phyloP scores from a whole-genome alignment of 2,797 vertebrate genomes.

The Novumbra hubbsi region DNA sequence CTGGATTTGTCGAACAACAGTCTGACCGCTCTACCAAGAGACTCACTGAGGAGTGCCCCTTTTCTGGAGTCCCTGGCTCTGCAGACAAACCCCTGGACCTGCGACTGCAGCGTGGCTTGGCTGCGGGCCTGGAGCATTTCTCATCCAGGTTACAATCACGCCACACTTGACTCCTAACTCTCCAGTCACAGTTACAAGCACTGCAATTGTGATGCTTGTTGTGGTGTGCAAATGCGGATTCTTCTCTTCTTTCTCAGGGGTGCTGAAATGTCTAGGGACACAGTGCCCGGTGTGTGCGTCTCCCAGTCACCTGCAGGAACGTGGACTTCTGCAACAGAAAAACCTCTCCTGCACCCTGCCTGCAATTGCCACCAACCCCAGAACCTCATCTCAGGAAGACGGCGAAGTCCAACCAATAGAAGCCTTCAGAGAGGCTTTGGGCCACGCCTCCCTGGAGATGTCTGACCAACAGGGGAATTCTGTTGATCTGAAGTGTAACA shows the following conservation, averaged over 20 bases:
- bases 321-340: slow-evolving; percentile 73
- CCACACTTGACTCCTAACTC: background rate
- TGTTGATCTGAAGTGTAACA: slow-evolving; percentile 79
- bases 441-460: slow-evolving; percentile 79
- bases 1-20: slow-evolving; percentile 92
- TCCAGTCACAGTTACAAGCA: background rate
- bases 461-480: slow-evolving; percentile 86
- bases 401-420: slow-evolving; percentile 58
- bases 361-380: slow-evolving; percentile 71
- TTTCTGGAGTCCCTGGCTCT: slow-evolving; percentile 85
- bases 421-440: slow-evolving; percentile 67
- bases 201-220: background rate
- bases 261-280: slow-evolving; percentile 85
- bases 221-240: background rate
- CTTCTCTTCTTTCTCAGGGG: slow-evolving; percentile 64
- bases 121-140: slow-evolving; percentile 77
- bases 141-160: slow-evolving; percentile 73
- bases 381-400: slow-evolving; percentile 52
- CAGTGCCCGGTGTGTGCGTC: slow-evolving; percentile 81
- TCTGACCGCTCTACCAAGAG: slow-evolving; percentile 72
- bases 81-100: slow-evolving; percentile 89
- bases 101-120: slow-evolving; percentile 86
- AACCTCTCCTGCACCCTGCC: slow-evolving; percentile 78
- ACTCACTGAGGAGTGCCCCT: slow-evolving; percentile 74
- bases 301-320: slow-evolving; percentile 71